Evolutionary conservation across 2,888 invertebrate genomes (phyloP).

Genomic region (Heliconius charithonia): DNA sequence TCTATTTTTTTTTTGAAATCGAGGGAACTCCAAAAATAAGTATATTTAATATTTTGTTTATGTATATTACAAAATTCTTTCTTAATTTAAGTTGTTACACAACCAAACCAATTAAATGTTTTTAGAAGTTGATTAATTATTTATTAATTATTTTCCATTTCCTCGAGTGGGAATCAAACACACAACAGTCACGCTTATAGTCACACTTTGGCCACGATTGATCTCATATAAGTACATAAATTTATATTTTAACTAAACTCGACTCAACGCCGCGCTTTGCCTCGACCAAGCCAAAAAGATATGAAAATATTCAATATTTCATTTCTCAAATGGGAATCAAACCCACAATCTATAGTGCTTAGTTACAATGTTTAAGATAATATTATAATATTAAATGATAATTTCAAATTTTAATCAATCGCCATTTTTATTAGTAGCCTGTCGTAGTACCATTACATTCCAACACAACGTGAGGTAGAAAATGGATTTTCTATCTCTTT

Average conservation of each 20-base stretch:
- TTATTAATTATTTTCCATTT: too few relatives aligned
- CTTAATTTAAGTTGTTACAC: background rate
- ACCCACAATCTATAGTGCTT: background rate
- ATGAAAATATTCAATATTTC: background rate
- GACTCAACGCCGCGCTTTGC: background rate
- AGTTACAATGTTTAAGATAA: background rate
- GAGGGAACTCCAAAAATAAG: too few relatives aligned
- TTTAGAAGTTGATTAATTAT: background rate
- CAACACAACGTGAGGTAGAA: constrained; percentile 60
- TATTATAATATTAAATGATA: background rate
- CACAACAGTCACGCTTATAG: too few relatives aligned
- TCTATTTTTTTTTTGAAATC: too few relatives aligned
- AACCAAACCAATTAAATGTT: background rate
- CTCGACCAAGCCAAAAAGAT: too few relatives aligned
- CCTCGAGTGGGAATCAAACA: too few relatives aligned
- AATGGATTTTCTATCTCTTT: constrained; percentile 68
- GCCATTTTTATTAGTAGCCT: constrained; percentile 4
- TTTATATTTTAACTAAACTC: too few relatives aligned
- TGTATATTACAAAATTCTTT: background rate
- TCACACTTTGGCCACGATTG: too few relatives aligned
- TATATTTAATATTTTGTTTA: too few relatives aligned
- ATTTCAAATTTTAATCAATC: constrained; percentile 11
- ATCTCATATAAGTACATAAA: too few relatives aligned
- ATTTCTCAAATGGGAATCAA: background rate
- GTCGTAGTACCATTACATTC: constrained; percentile 52